Percentiles rank a stretch among this genome's conserved stretches.
Conservation (phyloP, 2,113 vertebrate species). For the Arizona elegans region DNA sequence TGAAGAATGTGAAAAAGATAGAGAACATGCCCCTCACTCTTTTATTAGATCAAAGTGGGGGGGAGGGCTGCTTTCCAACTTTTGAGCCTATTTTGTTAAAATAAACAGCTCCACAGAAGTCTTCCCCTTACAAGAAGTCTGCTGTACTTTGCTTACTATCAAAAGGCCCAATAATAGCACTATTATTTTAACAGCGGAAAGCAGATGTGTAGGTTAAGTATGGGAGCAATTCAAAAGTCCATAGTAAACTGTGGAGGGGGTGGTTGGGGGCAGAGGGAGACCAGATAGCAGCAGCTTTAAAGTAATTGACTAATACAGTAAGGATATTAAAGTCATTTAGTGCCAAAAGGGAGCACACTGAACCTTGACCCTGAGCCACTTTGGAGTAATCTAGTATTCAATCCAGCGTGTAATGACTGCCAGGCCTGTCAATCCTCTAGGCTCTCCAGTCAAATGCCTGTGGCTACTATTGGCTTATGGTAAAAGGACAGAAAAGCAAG, state of each 20-base stretch:
- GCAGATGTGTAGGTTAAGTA: conserved; percentile 83
- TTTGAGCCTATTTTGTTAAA: conserved; percentile 62
- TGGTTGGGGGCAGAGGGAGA: conserved; percentile 72
- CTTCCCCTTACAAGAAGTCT: conserved; percentile 68
- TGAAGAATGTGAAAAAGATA: background rate
- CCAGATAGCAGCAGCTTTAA: conserved; percentile 88
- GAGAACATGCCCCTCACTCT: background rate
- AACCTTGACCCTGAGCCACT: conserved; percentile 99
- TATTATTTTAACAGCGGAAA: conserved; percentile 80
- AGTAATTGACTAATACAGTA: conserved; percentile 99
- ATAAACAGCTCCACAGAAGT: conserved; percentile 66
- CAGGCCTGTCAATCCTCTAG: conserved; percentile 96
- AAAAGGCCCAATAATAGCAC: conserved; percentile 73
- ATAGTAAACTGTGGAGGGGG: conserved; percentile 77
- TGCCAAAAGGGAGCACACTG: conserved; percentile 99
- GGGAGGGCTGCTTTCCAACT: conserved; percentile 39
- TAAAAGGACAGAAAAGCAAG: conserved; percentile 80
- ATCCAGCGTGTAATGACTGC: conserved; percentile 99
- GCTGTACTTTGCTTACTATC: conserved; percentile 71
- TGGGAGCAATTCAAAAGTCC: conserved; percentile 85
- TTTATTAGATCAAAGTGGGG: background rate
- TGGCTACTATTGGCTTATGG: conserved; percentile 84
- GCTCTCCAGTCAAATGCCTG: conserved; percentile 87
- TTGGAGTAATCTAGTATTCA: conserved; percentile 99
- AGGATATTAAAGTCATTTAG: conserved; percentile 99